Percentiles rank a stretch among this genome's conserved stretches.
Conservation (phyloP, 1,140 invertebrate species). For the Drosophila takahashii region DNA sequence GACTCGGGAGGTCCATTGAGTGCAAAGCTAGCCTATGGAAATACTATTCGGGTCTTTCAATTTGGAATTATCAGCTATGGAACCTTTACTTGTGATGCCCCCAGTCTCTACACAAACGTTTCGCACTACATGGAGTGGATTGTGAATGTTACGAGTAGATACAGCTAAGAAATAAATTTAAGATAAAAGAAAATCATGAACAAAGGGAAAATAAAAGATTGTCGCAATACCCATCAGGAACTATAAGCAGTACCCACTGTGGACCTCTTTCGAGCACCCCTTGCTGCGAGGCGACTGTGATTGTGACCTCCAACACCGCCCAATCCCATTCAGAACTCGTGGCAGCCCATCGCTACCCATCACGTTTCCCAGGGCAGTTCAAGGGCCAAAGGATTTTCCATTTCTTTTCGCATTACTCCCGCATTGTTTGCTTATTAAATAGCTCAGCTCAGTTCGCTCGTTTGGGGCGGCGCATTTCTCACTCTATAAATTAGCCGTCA, state of each 20-base stretch:
- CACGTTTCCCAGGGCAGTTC: conserved; percentile 34
- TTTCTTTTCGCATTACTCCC: conserved; percentile 53
- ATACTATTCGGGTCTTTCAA: neutral
- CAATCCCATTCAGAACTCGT: neutral
- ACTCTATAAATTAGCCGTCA: conserved; percentile 44
- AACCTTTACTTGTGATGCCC: neutral
- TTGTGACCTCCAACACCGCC: conserved; percentile 15
- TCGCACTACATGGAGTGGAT: neutral
- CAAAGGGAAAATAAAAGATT: too few relatives aligned
- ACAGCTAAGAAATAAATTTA: too few relatives aligned
- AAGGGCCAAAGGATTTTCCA: conserved; percentile 43
- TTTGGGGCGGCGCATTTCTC: conserved; percentile 7
- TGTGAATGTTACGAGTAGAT: neutral
- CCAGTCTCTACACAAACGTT: neutral
- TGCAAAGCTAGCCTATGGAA: neutral
- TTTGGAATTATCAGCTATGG: neutral
- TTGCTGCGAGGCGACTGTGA: conserved; percentile 7
- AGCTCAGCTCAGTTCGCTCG: conserved; percentile 6
- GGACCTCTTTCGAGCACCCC: neutral
- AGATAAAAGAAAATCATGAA: neutral
- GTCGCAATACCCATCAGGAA: too few relatives aligned
- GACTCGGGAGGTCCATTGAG: neutral
- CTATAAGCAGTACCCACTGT: neutral
- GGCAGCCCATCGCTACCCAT: neutral
- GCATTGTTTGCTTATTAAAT: conserved; percentile 58